phyloP scores from a whole-genome alignment of 2,113 vertebrate genomes.

The Cyanoramphus novaezelandiae region DNA sequence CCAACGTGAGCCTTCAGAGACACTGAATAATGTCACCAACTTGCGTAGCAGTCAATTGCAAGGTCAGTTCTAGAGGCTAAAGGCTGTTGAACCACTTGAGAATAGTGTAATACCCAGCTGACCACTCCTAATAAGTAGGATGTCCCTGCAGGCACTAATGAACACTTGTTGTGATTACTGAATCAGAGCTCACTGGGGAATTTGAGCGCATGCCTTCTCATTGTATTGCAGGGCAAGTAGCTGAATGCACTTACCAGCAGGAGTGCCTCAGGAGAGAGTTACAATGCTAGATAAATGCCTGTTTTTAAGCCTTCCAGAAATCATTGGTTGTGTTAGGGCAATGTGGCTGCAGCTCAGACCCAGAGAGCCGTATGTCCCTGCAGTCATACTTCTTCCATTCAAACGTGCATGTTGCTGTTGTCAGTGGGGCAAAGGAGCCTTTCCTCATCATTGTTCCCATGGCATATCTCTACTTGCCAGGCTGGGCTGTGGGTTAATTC shows the following conservation, averaged over 20 bases:
- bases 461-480: neutral
- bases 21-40: neutral
- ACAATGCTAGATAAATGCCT: neutral
- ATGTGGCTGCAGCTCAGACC: neutral
- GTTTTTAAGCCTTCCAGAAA: neutral
- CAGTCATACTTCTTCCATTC: neutral
- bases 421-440: neutral
- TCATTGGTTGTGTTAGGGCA: neutral
- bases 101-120: slow-evolving; percentile 27
- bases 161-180: slow-evolving; percentile 48
- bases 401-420: neutral
- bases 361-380: neutral
- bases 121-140: slow-evolving; percentile 45
- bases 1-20: neutral
- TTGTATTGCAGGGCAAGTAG: neutral
- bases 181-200: slow-evolving; percentile 36
- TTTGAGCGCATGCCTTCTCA: neutral
- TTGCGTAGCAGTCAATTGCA: neutral
- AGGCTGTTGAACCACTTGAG: neutral
- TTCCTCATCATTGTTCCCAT: neutral
- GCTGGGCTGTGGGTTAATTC: neutral
- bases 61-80: neutral
- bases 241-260: neutral
- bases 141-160: slow-evolving; percentile 22
- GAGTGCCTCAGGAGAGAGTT: neutral